These are phyloP conservation scores for Schizopygopsis pylzovi DNA, from an alignment of 2,797 vertebrate genomes.

Conservation along the genomic window DNA sequence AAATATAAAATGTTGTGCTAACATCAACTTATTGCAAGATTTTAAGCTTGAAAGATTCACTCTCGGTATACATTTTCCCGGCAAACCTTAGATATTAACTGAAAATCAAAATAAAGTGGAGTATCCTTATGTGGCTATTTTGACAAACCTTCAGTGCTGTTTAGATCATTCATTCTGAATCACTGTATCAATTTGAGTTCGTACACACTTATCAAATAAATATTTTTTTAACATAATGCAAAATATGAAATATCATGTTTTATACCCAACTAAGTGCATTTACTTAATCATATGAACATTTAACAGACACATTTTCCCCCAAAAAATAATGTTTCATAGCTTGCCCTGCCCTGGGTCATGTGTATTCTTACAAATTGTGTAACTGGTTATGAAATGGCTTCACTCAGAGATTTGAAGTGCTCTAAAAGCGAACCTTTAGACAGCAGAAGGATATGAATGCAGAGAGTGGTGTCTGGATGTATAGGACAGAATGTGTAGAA, in stretches of 20 bases:
- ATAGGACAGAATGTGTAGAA: background rate
- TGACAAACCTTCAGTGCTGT: background rate
- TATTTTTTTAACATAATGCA: too few relatives aligned
- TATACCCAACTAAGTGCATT: background rate
- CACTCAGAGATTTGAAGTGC: background rate
- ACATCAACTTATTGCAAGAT: constrained; percentile 16
- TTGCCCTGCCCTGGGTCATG: background rate
- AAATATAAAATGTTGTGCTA: constrained; percentile 20
- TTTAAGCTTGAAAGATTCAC: constrained; percentile 22
- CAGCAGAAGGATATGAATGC: background rate
- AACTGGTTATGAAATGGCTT: background rate
- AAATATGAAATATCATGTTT: background rate
- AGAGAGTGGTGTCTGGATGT: background rate
- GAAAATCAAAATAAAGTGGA: background rate
- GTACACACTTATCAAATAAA: background rate
- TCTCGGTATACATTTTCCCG: background rate
- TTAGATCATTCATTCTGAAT: background rate
- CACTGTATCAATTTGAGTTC: background rate
- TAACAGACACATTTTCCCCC: background rate
- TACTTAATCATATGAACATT: background rate
- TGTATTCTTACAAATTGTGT: background rate
- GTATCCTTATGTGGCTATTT: constrained; percentile 4
- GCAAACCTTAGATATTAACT: constrained; percentile 4
- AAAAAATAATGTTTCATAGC: background rate
- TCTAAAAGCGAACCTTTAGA: background rate